Evolutionary conservation across 2,797 vertebrate species (phyloP), one percentile per base, ranked within the genome.

Genomic region (Acestrorhynchus altus): DNA sequence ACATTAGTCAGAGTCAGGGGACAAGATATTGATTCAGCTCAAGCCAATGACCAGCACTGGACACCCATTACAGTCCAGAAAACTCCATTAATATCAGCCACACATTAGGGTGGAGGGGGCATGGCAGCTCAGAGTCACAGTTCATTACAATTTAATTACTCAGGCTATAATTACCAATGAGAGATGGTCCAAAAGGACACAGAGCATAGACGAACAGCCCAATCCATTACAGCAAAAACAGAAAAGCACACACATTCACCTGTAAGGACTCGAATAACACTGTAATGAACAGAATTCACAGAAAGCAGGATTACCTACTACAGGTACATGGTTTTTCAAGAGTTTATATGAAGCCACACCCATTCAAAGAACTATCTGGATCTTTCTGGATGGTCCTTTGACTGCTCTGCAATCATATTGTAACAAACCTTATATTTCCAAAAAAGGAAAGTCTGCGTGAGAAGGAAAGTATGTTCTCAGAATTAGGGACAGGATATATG

Each of bases 61-160:
- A 65, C 20, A 57, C 26, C 18, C 51, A 56, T 61, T 54, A 26
- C 31, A 10, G 40, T 2, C 20, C 6, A 16, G 57, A n/a, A 61
- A 26, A 24, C 49, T 46, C 57, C 20, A 71, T 75, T 39, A 39
- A 79, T 69, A 78, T 54, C 40, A 78, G 70, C 22, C 56, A 44
- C 63, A 71, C 46, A 8, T 22, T 49, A 74, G 20, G 18, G 28
- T 52, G 66, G 67, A 63, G 22, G 16, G 28, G 35, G 40, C 10
- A 12, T 39, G 22, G 8, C 51, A n/a, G 39, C 22, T 52, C 11
- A 5, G 49, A 59, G 65, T 70, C 31, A 60, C 39, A 72, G 79
- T 52, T 77, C 56, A 72, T 47, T 64, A 42, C 72, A 49, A 54
- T 31, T 4, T 24, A 80, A 66, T 81, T 65, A 35, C 35, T 81